Evolutionary conservation across 1,140 invertebrate genomes (phyloP).

Genomic region (Glossosoma conforme): DNA sequence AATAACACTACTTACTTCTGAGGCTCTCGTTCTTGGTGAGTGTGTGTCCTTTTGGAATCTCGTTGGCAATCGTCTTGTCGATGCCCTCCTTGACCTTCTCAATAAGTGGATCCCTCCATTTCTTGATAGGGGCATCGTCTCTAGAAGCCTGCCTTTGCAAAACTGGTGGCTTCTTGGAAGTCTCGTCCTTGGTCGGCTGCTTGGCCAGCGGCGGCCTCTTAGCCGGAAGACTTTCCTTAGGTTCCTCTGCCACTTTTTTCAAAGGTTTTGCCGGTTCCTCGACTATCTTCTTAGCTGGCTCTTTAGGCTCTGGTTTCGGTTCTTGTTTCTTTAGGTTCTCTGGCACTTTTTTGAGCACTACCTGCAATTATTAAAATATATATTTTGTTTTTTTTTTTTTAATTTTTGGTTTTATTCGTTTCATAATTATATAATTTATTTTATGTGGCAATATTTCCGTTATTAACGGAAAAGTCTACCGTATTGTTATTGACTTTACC

Average conservation of each 20-base stretch:
- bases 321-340: background rate
- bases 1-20: conserved; percentile 40
- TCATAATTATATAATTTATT: too few relatives aligned
- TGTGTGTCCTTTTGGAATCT: conserved; percentile 47
- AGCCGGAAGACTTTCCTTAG: conserved; percentile 15
- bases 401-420: background rate
- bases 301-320: conserved; percentile 14
- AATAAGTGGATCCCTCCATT: conserved; percentile 47
- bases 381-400: background rate
- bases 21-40: conserved; percentile 50
- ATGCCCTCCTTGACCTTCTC: conserved; percentile 49
- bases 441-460: too few relatives aligned
- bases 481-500: too few relatives aligned
- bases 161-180: conserved; percentile 43
- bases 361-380: conserved; percentile 8
- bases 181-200: conserved; percentile 30
- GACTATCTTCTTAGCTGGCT: conserved; percentile 25
- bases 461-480: too few relatives aligned
- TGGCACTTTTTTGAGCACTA: conserved; percentile 4
- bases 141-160: conserved; percentile 46
- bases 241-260: conserved; percentile 19
- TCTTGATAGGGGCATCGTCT: conserved; percentile 42
- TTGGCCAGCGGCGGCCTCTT: conserved; percentile 31
- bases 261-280: conserved; percentile 23
- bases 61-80: conserved; percentile 46